Base-by-base conservation (phyloP, 2,888 invertebrate species). In the Apamea crenata region DNA sequence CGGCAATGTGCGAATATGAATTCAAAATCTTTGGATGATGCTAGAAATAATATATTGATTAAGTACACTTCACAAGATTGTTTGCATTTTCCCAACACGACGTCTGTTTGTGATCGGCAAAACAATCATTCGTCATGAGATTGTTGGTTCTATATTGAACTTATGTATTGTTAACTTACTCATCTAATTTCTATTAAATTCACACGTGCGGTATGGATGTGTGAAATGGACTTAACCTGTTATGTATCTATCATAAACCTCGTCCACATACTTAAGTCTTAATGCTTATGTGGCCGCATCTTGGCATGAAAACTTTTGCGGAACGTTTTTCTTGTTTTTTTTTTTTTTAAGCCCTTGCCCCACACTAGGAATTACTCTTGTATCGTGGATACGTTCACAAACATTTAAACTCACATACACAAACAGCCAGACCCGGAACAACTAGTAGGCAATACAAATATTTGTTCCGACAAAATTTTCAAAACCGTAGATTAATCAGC, bases 41-140 rank as follows among this genome's bases (percentile, higher is more conserved):
- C 74, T 85, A 81, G 88, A 87, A 85, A 87, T 77, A 87, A 80
- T 85, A 87, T 69, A 85, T 85, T 87, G 72, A 85, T 81, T 77
- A 85, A 85, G 68, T 77, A 85, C 77, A 85, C 87, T 81, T 68
- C 85, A 77, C 82, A 67, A 74, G 65, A 72, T 56, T 77, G 85
- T 85, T 85, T 81, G 68, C 87, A 77, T 85, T 85, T 81, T 87
- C 61, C 50, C 72, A 77, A 85, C 85, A 87, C 85, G 81, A 68
- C 40, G 77, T 75, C 59, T 53, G 83, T 78, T 78, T 78, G 88
- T 83, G 80, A 81, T 78, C 59, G 59, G 63, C 40, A 84, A 80
- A 87, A 87, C 85, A 87, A 87, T 80, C 47, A 80, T 84, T 71
- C 69, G 77, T 85, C 74, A 74, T 67, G 32, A 78, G 29, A 61